These are phyloP conservation scores for Condylostylus longicornis DNA, from an alignment of 1,140 invertebrate species.

Conservation along the genomic window DNA sequence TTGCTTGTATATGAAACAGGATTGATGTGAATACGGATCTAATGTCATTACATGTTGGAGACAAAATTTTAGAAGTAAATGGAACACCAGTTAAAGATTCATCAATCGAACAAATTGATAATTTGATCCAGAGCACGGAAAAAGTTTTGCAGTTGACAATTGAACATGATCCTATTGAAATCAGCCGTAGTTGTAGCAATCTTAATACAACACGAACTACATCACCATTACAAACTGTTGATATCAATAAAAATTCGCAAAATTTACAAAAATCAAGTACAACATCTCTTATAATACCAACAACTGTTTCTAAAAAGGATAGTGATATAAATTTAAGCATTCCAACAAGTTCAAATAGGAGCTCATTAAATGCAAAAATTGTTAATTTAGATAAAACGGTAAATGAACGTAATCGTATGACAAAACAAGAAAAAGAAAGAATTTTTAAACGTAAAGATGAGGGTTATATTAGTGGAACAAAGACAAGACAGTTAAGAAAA, in stretches of 20 bases:
- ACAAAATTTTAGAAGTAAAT: slow-evolving; percentile 83
- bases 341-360: no score
- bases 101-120: slow-evolving; percentile 56
- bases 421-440: slow-evolving; percentile 42
- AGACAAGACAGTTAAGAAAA: slow-evolving; percentile 39
- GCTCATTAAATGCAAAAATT: no score
- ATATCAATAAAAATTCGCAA: slow-evolving; percentile 17
- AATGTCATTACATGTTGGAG: slow-evolving; percentile 75
- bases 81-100: slow-evolving; percentile 70
- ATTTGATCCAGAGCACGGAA: slow-evolving; percentile 55
- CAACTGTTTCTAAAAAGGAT: not conserved
- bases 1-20: slow-evolving; percentile 35
- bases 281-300: slow-evolving; percentile 10
- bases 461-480: slow-evolving; percentile 39
- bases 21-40: slow-evolving; percentile 66
- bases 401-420: no score
- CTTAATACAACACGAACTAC: slow-evolving; percentile 21
- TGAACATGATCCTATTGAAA: slow-evolving; percentile 72
- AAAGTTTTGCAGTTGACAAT: slow-evolving; percentile 60
- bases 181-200: slow-evolving; percentile 33
- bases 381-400: not conserved
- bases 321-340: no score
- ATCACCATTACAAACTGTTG: slow-evolving; percentile 3
- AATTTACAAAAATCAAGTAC: no score
- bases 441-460: slow-evolving; percentile 55